A percentile compares a stretch with the other conserved stretches of the same genome.
Conservation (phyloP, 1,140 invertebrate genomes). For the Mya arenaria region DNA sequence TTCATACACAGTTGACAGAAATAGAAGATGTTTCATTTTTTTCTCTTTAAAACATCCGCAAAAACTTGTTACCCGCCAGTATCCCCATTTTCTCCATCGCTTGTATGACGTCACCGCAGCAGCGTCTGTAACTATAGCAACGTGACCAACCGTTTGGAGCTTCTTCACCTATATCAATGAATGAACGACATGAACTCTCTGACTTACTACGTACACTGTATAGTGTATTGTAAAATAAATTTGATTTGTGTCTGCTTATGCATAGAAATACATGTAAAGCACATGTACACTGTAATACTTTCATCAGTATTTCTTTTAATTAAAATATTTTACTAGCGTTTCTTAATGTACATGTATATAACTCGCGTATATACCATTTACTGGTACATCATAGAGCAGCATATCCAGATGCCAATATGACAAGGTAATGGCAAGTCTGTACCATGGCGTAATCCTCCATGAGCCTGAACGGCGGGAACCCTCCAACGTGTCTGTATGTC, state of each 20-base stretch:
- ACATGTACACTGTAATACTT: no score
- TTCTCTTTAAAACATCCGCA: background rate
- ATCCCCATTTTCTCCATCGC: slow-evolving; percentile 60
- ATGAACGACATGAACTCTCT: no score
- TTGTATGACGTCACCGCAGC: slow-evolving; percentile 57
- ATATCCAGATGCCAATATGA: background rate
- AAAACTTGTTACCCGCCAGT: slow-evolving; percentile 43
- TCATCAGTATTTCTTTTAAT: background rate
- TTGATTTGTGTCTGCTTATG: no score
- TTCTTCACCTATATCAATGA: slow-evolving; percentile 54
- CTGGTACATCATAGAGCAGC: no score
- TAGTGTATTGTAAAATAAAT: no score
- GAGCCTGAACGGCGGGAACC: slow-evolving; percentile 34
- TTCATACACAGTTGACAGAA: no score
- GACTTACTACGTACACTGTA: no score
- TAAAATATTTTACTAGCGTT: background rate
- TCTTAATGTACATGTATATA: background rate
- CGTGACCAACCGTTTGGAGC: slow-evolving; percentile 56
- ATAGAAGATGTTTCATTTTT: no score
- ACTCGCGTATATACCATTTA: background rate
- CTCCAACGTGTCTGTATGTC: slow-evolving; percentile 30
- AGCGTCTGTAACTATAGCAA: slow-evolving; percentile 48
- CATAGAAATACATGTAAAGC: no score
- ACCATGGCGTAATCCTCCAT: slow-evolving; percentile 54
- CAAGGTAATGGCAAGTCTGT: background rate